These are phyloP conservation scores for Argyrosomus japonicus DNA, from an alignment of 2,113 vertebrate species.

Conservation along the genomic window DNA sequence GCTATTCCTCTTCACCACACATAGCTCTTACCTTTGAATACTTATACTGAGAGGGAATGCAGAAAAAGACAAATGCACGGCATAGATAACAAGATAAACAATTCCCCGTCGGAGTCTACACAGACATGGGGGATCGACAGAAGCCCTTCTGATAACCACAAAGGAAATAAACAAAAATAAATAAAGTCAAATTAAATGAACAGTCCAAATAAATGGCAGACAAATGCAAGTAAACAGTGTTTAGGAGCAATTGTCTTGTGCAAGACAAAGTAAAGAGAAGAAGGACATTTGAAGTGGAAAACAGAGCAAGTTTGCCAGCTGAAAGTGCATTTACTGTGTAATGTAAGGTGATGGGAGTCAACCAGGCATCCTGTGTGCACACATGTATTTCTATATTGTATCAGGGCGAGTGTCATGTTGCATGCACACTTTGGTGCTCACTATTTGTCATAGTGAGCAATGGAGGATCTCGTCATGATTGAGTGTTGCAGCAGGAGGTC, in stretches of 20 bases:
- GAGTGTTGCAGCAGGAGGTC: conserved; percentile 38
- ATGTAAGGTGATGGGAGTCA: conserved; percentile 59
- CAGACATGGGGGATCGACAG: conserved; percentile 40
- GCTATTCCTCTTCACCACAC: conserved; percentile 65
- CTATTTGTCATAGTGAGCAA: conserved; percentile 7
- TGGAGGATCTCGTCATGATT: conserved; percentile 23
- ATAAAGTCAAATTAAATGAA: conserved; percentile 46
- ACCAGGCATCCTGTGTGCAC: conserved; percentile 43
- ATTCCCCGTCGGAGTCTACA: conserved; percentile 41
- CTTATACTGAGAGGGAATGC: conserved; percentile 75
- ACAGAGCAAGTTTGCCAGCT: conserved; percentile 70
- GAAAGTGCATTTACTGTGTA: conserved; percentile 82
- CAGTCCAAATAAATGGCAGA: conserved; percentile 51
- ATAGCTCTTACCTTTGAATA: conserved; percentile 77
- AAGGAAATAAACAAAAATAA: conserved; percentile 32
- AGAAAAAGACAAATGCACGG: conserved; percentile 64
- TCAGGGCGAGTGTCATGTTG: conserved; percentile 16
- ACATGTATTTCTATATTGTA: not conserved
- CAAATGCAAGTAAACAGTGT: conserved; percentile 69
- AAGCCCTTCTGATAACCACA: conserved; percentile 41
- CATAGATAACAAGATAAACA: conserved; percentile 65
- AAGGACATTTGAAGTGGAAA: conserved; percentile 58
- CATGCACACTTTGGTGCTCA: not conserved
- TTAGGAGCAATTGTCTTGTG: conserved; percentile 69
- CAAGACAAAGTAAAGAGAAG: conserved; percentile 62